Percentiles rank a stretch among this genome's conserved stretches.
phyloP scores from a whole-genome alignment of 2,113 vertebrate species.

The Anhinga rufa region DNA sequence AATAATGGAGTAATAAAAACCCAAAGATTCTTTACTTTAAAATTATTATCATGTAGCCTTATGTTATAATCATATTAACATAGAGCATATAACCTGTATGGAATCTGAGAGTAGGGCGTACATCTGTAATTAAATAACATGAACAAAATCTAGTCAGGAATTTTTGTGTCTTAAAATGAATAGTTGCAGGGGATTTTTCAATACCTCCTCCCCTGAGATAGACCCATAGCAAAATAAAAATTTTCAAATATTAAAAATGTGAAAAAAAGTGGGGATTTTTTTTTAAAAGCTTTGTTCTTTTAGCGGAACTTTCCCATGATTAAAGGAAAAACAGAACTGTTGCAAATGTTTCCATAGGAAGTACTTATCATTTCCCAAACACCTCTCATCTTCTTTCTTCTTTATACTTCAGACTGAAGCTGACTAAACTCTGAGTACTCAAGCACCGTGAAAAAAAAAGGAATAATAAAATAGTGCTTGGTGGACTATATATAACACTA shows the following conservation, averaged over 20 bases:
- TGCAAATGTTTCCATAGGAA: slow-evolving; percentile 49
- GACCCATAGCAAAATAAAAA: not conserved
- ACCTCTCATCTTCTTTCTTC: slow-evolving; percentile 30
- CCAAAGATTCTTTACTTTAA: not conserved
- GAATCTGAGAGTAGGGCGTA: not conserved
- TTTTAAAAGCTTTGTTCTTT: not conserved
- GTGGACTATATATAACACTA: not conserved
- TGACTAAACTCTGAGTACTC: not conserved
- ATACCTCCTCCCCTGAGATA: not conserved
- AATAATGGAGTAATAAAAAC: slow-evolving; percentile 15
- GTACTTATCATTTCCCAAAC: slow-evolving; percentile 35
- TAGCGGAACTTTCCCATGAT: slow-evolving; percentile 13
- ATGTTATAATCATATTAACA: not conserved
- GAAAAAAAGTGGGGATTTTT: not conserved
- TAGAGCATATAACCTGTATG: not conserved
- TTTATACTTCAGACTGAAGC: not conserved
- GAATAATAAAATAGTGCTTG: not conserved
- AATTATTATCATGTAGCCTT: not conserved
- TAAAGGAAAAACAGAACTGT: slow-evolving; percentile 8
- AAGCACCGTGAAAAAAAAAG: not conserved
- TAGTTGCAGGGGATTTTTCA: not conserved
- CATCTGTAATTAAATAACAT: not conserved
- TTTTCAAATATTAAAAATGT: not conserved
- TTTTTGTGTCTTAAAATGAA: not conserved
- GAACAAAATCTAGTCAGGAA: not conserved